Evolutionary conservation across 2,888 invertebrate genomes (phyloP), one percentile per base, ranked within the genome.

Genomic region (Allophyes oxyacanthae): DNA sequence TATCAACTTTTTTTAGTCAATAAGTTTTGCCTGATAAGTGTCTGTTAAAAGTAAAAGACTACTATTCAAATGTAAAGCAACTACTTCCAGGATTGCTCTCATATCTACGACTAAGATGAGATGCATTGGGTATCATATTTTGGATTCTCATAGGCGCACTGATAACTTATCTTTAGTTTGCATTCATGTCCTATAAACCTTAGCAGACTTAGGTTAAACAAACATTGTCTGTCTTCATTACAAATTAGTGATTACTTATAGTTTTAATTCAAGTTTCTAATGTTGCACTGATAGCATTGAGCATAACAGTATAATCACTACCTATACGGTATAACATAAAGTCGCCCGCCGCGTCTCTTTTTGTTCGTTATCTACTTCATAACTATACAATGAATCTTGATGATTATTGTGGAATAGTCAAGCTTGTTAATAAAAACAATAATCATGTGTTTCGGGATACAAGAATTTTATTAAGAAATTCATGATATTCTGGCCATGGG

Each of bases 131-230:
- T 6, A 33, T 33, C 33, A 28, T 33, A 33, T n/a, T 15, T 1
- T 26, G 0, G 40, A 13, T 26, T 41, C 25, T 26, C 9, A 26
- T 41, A 41, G 40, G 9, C 37, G 36, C 0, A 32, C 41, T 13
- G 26, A 26, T n/a, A 41, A 8, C 26, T 26, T 26, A 41, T 41
- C 40, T 26, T 20, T 2, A 41, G 30, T 7, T 9, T 33, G 15
- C 38, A 55, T 34, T 42, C n/a, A n/a, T 48, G 42, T 66, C 38
- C 46, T 48, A 44, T 33, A 40, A 34, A 65, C 28, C 14, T 38
- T 14, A 56, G 34, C 25, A 43, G 20, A 8, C 46, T 30, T 25
- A 30, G 33, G 25, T 46, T 58, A 46, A 33, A 34, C 33, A 38
- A 46, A 56, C 36, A 32, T 36, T 65, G 38, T n/a, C 26, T 8